Evolutionary conservation across 92 coral and sea anemone species (phyloP).

Genomic region (Desmophyllum pertusum): DNA sequence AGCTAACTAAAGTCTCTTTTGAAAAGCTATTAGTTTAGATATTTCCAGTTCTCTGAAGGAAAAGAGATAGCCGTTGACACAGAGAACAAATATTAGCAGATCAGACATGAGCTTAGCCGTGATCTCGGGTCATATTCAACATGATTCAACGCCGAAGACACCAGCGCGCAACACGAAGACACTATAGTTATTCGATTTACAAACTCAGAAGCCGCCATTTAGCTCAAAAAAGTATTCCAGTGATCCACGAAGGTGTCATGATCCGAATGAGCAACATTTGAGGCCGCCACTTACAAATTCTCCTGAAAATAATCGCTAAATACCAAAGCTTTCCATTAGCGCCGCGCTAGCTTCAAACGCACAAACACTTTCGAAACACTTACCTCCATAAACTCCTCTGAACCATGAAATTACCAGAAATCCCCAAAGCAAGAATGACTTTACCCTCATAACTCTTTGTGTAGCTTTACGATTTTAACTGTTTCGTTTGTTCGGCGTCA

Average conservation of each 20-base stretch:
- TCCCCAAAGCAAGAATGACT: conserved; percentile 51
- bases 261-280: neutral
- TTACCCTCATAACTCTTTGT: conserved; percentile 23
- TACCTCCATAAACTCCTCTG: conserved; percentile 49
- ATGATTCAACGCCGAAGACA: neutral
- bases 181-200: neutral
- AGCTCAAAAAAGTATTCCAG: neutral
- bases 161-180: neutral
- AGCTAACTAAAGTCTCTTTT: too few species aligned
- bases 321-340: conserved; percentile 21
- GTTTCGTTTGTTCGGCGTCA: conserved; percentile 16
- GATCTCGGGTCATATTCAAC: neutral
- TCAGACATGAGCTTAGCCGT: conserved; percentile 7
- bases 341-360: neutral
- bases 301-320: conserved; percentile 6
- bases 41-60: neutral
- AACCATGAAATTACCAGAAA: conserved; percentile 32
- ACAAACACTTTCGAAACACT: conserved; percentile 15
- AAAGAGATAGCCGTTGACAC: neutral
- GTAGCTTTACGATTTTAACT: neutral
- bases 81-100: conserved; percentile 25
- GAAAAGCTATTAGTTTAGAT: neutral
- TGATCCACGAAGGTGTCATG: neutral
- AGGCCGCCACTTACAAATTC: neutral
- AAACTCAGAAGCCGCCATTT: too few species aligned